Evolutionary conservation across 2,113 vertebrate species (phyloP), one percentile per base, ranked within the genome.

Genomic region (Taurulus bubalis): DNA sequence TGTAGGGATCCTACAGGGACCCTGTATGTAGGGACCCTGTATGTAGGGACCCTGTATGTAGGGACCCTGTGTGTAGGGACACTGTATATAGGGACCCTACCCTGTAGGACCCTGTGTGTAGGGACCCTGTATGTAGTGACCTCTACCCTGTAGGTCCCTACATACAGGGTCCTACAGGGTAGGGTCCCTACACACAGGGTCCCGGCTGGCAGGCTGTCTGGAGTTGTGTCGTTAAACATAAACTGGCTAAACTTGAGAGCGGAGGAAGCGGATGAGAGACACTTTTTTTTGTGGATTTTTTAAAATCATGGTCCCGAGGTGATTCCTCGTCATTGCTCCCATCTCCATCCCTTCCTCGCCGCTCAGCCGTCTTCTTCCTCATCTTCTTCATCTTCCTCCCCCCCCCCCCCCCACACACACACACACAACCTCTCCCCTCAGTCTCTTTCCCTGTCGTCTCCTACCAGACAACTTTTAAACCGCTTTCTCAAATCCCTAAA

Each of bases 401-500:
- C 59, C 71, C 74, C 38, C 71, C 26, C 20, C 32, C 1, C 34
- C 49, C 75, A 32, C 30, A 32, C 30, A 32, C 30, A 32, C 30
- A 32, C 30, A 32, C 42, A 15, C 42, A 4, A 9, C 36, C 36
- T 8, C 8, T 9, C 7, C 36, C 58, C 85, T 59, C 42, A 47
- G 10, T 56, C 55, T 56, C 56, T 30, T 8, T 30, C 59, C 58
- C 80, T 86, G 83, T 89, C 88, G 80, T 90, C 84, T 93, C 40
- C 42, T 90, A 34, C 76, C 88, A 90, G 60, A 85, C 26, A 78
- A 76, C 77, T 69, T 80, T 63, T 86, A 81, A 75, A 84, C 73
- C n/a, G 71, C 86, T 88, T 72, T 87, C 28, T 66, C 30, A 76
- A 72, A 79, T 84, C 88, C 90, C 79, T 81, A 80, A 89, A 83